Evolutionary conservation across 2,888 invertebrate genomes (phyloP), one percentile per base, ranked within the genome.

Genomic region (Drosophila merina): DNA sequence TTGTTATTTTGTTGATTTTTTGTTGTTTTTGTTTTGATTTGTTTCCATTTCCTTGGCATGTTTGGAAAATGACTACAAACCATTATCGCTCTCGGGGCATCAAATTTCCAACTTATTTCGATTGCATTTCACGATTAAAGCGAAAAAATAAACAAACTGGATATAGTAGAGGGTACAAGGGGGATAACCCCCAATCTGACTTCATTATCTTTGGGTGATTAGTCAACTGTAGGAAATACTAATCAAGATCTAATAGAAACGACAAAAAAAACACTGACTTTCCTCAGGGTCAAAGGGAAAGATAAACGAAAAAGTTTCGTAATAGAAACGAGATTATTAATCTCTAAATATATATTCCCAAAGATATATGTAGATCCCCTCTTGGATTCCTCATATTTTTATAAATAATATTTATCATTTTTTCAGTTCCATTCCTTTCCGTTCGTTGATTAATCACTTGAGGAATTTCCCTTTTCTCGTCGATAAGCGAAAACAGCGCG

Each of bases 51-150:
- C 2, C 1, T 2, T 20, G 20, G 20, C 20, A 20, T 84, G 77
- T 74, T 76, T 74, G 72, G 66, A 72, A 76, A 82, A 76, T 72
- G 82, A 75, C 74, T 77, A 82, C 77, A 79, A 87, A 82, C 75
- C 83, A 82, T 75, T 85, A 88, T 85, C 88, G 58, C 59, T 40
- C 44, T 55, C 56, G 62, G 58, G 74, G 67, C 84, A 85, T 85
- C 85, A 77, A 79, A 72, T 83, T 86, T 88, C 88, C 64, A 80
- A 69, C 36, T 67, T 44, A 56, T 55, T 60, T 38, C 45, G 69
- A 70, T 70, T 55, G 54, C 62, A 70, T 54, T 60, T 47, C 12
- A 30, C 26, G 55, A 72, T 70, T 71, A 67, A 68, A 67, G 30
- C 49, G 20, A 28, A 49, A 30, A 49, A 56, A 50, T 49, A 48